Percentiles rank a stretch among this genome's conserved stretches.
These are phyloP conservation scores for Marmota monax DNA, from an alignment of 2,113 vertebrate genomes.

Conservation along the genomic window DNA sequence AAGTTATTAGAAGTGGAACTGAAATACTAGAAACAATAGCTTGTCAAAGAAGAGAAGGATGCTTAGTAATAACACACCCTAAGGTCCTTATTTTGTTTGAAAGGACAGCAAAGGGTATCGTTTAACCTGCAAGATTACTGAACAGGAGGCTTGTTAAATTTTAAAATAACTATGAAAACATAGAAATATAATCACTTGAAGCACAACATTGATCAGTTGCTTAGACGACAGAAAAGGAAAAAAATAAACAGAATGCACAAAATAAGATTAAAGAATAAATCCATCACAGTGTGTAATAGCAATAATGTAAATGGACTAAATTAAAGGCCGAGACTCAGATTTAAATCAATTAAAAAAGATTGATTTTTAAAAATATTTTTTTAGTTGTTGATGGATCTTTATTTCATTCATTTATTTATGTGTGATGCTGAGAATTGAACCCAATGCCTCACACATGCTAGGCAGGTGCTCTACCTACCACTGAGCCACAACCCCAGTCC, in stretches of 20 bases:
- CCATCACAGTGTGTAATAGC: conserved; percentile 26
- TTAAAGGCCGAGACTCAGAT: conserved; percentile 34
- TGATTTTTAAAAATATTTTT: not conserved
- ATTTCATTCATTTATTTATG: no score
- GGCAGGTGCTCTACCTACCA: no score
- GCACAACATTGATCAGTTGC: not conserved
- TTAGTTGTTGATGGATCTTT: no score
- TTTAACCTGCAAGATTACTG: not conserved
- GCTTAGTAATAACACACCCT: not conserved
- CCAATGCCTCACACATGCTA: no score
- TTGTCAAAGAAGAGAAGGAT: not conserved
- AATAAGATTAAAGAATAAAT: conserved; percentile 55
- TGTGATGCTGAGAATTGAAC: no score
- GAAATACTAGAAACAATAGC: not conserved
- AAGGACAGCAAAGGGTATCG: conserved; percentile 3
- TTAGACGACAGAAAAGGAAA: not conserved
- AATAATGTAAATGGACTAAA: not conserved
- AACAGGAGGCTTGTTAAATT: conserved; percentile 17
- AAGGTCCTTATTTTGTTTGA: not conserved
- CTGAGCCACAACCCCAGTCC: no score
- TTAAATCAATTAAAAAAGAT: not conserved
- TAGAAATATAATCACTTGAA: conserved; percentile 14
- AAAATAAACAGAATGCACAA: not conserved
- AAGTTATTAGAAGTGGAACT: not conserved
- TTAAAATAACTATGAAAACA: conserved; percentile 33